phyloP scores from a whole-genome alignment of 2,113 vertebrate genomes.

The Oncorhynchus mykiss region DNA sequence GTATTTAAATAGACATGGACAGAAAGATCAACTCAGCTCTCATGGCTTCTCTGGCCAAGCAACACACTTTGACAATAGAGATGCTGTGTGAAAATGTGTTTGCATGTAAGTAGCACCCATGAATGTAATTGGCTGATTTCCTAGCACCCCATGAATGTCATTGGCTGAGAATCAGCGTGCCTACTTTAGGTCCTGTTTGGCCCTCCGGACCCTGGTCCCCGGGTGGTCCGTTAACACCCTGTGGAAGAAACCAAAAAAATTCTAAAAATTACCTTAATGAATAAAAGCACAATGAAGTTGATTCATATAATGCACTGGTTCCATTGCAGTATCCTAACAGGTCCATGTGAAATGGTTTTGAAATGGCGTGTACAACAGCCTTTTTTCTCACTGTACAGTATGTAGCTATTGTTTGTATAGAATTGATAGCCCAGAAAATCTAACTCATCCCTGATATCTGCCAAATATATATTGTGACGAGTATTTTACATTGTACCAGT shows the following conservation, averaged over 20 bases:
- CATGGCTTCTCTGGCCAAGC: background rate
- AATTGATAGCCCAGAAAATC: background rate
- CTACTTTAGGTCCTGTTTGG: conserved; percentile 67
- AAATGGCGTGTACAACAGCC: background rate
- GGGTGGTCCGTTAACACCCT: conserved; percentile 56
- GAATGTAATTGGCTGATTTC: background rate
- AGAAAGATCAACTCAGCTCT: conserved; percentile 43
- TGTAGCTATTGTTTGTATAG: background rate
- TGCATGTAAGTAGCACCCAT: background rate
- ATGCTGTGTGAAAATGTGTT: conserved; percentile 16
- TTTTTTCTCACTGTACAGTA: background rate
- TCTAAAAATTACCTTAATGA: background rate
- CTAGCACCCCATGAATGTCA: background rate
- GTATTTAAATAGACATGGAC: conserved; percentile 39
- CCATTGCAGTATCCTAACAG: background rate
- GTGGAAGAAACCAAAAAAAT: conserved; percentile 28
- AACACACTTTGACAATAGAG: background rate
- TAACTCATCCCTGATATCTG: background rate
- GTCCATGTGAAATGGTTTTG: background rate
- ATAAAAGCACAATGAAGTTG: too few relatives aligned
- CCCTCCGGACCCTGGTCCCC: conserved; percentile 71
- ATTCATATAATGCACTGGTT: background rate
- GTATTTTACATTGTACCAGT: too few relatives aligned
- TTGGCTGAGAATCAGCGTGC: background rate
- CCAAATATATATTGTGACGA: too few relatives aligned